These are phyloP conservation scores for Isurus oxyrinchus DNA, from an alignment of 2,113 vertebrate species.

Conservation along the genomic window DNA sequence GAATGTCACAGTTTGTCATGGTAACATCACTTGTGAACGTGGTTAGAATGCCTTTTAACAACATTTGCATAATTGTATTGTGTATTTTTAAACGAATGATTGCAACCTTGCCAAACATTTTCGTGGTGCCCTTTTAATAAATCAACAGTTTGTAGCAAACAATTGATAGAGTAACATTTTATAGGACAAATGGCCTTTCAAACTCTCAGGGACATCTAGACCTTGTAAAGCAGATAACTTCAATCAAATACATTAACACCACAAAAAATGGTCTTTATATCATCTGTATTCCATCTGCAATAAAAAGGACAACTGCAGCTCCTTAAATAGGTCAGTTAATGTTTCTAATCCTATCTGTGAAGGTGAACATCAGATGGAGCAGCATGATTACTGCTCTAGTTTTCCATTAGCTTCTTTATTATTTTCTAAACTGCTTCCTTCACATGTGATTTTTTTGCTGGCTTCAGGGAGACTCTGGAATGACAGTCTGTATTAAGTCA, in stretches of 20 bases:
- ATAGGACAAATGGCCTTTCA: background rate
- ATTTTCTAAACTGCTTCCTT: conserved; percentile 30
- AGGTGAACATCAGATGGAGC: background rate
- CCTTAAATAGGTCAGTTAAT: conserved; percentile 15
- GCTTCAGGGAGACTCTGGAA: background rate
- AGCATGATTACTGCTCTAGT: background rate
- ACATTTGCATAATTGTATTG: background rate
- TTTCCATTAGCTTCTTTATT: conserved; percentile 28
- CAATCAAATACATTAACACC: conserved; percentile 22
- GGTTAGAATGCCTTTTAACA: background rate
- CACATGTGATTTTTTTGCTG: conserved; percentile 25
- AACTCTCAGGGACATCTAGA: conserved; percentile 5
- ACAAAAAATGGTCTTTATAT: conserved; percentile 22
- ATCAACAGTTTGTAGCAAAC: background rate
- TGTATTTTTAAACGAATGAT: background rate
- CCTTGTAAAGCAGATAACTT: conserved; percentile 22
- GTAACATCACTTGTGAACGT: background rate
- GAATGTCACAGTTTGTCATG: background rate
- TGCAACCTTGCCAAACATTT: background rate
- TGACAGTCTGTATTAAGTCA: conserved; percentile 15
- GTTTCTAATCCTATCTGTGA: conserved; percentile 25
- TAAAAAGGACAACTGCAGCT: background rate
- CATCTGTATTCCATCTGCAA: conserved; percentile 14
- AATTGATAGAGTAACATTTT: background rate
- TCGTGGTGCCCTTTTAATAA: background rate